phyloP scores from a whole-genome alignment of 2,888 invertebrate species.

The Heliconius cydno region DNA sequence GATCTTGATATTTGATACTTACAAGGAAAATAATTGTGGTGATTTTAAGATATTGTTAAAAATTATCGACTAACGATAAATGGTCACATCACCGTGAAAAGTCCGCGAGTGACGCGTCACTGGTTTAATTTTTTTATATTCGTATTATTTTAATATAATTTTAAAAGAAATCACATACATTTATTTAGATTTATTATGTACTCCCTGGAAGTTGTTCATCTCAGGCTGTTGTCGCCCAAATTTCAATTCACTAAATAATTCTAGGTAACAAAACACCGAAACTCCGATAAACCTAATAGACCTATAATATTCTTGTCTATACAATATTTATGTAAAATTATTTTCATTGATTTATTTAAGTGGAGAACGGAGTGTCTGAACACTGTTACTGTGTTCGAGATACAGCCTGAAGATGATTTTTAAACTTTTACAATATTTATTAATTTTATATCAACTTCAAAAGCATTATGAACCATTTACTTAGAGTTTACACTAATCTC shows the following conservation, averaged over 20 bases:
- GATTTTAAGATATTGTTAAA: not conserved
- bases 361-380: too few species aligned
- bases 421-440: not conserved
- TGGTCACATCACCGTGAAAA: not conserved
- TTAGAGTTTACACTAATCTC: not conserved
- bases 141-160: not conserved
- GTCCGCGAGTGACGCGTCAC: not conserved
- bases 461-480: not conserved
- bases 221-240: conserved; percentile 23
- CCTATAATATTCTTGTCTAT: not conserved
- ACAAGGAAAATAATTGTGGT: not conserved
- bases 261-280: not conserved
- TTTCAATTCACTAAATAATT: conserved; percentile 26
- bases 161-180: conserved; percentile 19
- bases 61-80: not conserved
- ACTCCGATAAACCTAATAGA: not conserved
- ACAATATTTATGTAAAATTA: not conserved
- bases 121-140: not conserved
- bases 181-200: conserved; percentile 38
- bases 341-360: too few species aligned
- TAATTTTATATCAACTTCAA: not conserved
- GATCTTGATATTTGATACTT: not conserved
- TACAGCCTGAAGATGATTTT: not conserved
- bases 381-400: too few species aligned
- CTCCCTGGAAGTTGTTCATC: conserved; percentile 40